phyloP scores from a whole-genome alignment of 1,140 invertebrate genomes.

The Zaprionus davidi region DNA sequence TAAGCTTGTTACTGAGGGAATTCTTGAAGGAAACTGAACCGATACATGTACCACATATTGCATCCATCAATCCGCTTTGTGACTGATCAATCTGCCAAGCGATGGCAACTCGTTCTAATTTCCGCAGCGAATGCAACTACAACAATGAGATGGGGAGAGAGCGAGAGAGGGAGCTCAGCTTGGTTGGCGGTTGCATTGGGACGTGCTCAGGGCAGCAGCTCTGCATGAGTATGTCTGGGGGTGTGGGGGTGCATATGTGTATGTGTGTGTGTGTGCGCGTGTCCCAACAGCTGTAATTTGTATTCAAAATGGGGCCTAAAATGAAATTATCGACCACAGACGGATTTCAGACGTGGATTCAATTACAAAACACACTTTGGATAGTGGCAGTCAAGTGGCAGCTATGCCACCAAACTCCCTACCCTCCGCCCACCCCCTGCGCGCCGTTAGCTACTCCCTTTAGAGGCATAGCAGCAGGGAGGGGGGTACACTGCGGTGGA shows the following conservation, averaged over 20 bases:
- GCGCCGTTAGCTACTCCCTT: too few species aligned
- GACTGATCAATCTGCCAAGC: conserved; percentile 6
- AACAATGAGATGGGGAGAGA: neutral
- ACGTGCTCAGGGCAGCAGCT: neutral
- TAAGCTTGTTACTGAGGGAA: neutral
- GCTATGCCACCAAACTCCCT: neutral
- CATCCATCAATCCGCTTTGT: neutral
- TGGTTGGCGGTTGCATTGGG: conserved; percentile 3
- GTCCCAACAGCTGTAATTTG: conserved; percentile 57
- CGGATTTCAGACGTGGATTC: conserved; percentile 81
- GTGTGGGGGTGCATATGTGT: neutral
- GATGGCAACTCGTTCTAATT: conserved; percentile 5
- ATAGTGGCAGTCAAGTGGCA: conserved; percentile 34
- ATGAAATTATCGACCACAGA: conserved; percentile 80
- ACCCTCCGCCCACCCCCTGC: too few species aligned
- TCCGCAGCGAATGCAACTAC: neutral
- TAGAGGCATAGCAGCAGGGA: too few species aligned
- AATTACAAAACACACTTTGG: conserved; percentile 70
- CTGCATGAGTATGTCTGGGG: neutral
- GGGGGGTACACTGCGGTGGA: too few species aligned
- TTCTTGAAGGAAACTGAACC: neutral
- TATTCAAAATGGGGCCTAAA: conserved; percentile 71
- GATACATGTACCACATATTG: neutral
- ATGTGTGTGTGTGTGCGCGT: neutral
- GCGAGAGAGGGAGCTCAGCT: neutral